Evolutionary conservation across 2,113 vertebrate species (phyloP), one percentile per base, ranked within the genome.

Genomic region (Morone chrysops): DNA sequence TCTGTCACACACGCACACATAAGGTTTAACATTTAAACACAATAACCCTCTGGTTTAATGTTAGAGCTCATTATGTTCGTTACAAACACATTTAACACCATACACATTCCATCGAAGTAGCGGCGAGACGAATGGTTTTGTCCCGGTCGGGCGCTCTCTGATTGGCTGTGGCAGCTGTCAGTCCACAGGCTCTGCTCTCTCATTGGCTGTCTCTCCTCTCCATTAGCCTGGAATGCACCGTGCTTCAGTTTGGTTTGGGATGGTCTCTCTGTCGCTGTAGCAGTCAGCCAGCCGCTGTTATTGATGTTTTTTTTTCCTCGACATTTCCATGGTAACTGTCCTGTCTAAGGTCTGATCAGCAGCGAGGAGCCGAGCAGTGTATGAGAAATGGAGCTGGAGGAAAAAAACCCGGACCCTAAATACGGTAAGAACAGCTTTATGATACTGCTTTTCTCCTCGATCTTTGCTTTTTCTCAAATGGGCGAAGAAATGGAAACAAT

Each of bases 331-430:
- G 91, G 90, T 92, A 90, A 92, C 91, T 86, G 76, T 82, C 76
- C 87, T 69, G 88, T 85, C 78, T 36, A 38, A 75, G 59, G 51
- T 82, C 61, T 80, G 57, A 90, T 53, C 84, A 62, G 70, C 73
- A 69, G 66, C 63, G n/a, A 80, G 74, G 41, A 82, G 75, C 69
- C 61, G 61, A 75, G 56, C 56, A 17, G 69, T 43, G 79, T 40
- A 70, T 45, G 80, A 89, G 68, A 80, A 31, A 95, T 94, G 94
- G 94, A 95, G 79, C 62, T 80, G 75, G 92, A 94, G 59, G 93
- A 92, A 41, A 95, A 93, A 87, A 93, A 89, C 13, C 86, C 91
- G 18, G 93, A 94, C 75, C 70, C 88, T 2, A 94, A 95, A 94
- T 94, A 93, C 85, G 94, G 94, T 94, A 89, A 92, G 93, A 84